Evolutionary conservation across 2,113 vertebrate genomes (phyloP).

Genomic region (Notothenia rossii): DNA sequence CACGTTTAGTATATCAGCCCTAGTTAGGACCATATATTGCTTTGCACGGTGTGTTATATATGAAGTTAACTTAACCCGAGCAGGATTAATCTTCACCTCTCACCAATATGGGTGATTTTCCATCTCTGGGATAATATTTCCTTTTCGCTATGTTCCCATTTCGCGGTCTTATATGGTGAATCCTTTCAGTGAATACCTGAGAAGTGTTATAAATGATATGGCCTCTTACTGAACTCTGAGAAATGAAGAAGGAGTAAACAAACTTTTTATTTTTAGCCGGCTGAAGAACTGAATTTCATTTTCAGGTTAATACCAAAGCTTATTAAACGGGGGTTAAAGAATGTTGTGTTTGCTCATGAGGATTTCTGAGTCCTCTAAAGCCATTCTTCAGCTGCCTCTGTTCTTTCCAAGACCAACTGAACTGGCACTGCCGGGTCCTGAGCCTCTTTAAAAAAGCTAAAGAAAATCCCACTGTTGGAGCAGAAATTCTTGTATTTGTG

Average conservation of each 20-base stretch:
- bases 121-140: neutral
- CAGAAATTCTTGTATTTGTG: constrained; percentile 31
- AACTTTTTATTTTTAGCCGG: neutral
- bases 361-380: constrained; percentile 21
- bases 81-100: neutral
- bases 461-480: constrained; percentile 57
- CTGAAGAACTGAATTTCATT: neutral
- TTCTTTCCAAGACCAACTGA: constrained; percentile 46
- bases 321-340: constrained; percentile 15
- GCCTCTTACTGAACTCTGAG: neutral
- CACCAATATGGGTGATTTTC: neutral
- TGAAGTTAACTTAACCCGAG: neutral
- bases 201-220: neutral
- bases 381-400: constrained; percentile 26
- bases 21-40: neutral
- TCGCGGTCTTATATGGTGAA: neutral
- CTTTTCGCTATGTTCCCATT: neutral
- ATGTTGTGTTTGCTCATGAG: constrained; percentile 33
- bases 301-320: neutral
- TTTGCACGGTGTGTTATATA: neutral
- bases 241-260: neutral
- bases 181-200: neutral
- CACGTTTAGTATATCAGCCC: no score
- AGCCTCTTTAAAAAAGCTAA: constrained; percentile 70
- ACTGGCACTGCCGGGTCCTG: constrained; percentile 32